Base-by-base conservation (phyloP, 2,113 vertebrate genomes). In the Gymnobelideus leadbeateri region DNA sequence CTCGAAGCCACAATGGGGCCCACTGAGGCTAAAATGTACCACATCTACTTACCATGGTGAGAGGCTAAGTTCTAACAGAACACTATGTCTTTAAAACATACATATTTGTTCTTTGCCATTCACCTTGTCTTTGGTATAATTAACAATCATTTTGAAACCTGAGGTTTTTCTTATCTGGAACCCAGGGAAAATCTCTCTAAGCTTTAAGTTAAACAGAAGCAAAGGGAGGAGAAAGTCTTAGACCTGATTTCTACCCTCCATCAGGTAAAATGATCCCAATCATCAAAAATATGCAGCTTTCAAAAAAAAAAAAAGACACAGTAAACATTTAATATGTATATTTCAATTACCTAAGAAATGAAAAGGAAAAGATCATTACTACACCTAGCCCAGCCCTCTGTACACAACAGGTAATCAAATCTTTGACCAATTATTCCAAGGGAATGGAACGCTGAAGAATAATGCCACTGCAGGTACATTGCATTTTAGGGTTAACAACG, bases 141-240 rank as follows among this genome's bases (percentile, higher is more conserved):
- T 84, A 43, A 68, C 31, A n/a, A 37, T n/a, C 37, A n/a, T n/a
- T 77, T 23, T 43, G n/a, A 54, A 55, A 57, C 8, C n/a, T 2
- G 52, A 12, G 6, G 68, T 53, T 68, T 91, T 93, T 91, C n/a
- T 12, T 91, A 92, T 49, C 9, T 93, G 12, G 24, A 89, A 93
- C 91, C 91, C 53, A 52, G 90, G 96, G 84, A 51, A 92, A 94
- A 52, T 49, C 51, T 68, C 91, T 25, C n/a, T 52, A 43, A 94
- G 10, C 84, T 92, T 94, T 51, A 93, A 95, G 51, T 52, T n/a
- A 91, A 90, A 31, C 54, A 77, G 51, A 23, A 61, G n/a, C 51
- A 37, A 46, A 91, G 28, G 52, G 89, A 49, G 93, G 93, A 96
- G 89, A 94, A 91, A 50, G 77, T 92, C 52, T 95, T 89, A 52